A percentile compares a stretch with the other conserved stretches of the same genome.
These are phyloP conservation scores for Pollicipes pollicipes DNA, from an alignment of 1,140 invertebrate species.

Conservation along the genomic window DNA sequence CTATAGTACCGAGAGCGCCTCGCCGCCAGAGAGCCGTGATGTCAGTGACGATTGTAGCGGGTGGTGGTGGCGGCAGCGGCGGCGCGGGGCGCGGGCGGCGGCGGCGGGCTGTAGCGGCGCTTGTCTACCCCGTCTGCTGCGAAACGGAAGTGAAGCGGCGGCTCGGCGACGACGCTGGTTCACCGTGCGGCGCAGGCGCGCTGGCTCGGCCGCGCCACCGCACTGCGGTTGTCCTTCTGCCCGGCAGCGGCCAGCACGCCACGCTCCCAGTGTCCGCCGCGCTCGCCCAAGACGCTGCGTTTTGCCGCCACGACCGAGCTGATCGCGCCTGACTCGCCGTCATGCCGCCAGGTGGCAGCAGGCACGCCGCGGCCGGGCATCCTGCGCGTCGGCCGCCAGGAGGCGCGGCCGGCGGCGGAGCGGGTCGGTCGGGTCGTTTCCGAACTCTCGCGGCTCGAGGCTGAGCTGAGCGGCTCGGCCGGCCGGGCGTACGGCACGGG, in stretches of 20 bases:
- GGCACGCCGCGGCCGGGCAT: background rate
- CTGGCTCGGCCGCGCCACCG: background rate
- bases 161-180: background rate
- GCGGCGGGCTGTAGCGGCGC: background rate
- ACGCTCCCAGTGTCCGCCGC: background rate
- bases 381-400: background rate
- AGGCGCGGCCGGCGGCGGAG: background rate
- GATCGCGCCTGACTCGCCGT: background rate
- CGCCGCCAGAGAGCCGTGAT: background rate
- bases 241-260: background rate
- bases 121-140: background rate
- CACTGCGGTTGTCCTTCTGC: background rate
- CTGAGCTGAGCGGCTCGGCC: background rate
- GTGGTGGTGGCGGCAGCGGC: background rate
- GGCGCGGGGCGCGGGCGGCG: background rate
- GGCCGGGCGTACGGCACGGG: background rate
- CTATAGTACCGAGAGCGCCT: conserved; percentile 1
- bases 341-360: background rate
- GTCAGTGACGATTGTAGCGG: background rate
- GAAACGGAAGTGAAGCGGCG: too few relatives aligned
- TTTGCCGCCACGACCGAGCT: background rate
- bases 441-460: background rate
- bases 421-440: background rate
- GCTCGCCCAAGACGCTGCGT: background rate
- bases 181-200: background rate